Evolutionary conservation across 53 echinoderm and acorn worm species (phyloP).

Genomic region (Echinometra lucunter): DNA sequence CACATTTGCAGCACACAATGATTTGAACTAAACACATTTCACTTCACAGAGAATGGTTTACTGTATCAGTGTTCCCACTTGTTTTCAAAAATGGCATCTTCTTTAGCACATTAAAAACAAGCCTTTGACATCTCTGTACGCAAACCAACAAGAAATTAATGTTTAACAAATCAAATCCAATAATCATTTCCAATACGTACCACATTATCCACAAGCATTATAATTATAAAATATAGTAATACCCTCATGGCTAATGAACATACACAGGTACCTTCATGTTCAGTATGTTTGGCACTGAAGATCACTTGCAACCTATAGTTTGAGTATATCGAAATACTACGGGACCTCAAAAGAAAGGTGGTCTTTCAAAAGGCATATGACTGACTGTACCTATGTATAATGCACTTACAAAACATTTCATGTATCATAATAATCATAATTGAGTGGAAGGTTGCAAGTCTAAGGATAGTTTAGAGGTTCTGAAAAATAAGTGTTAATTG

Average conservation of each 20-base stretch:
- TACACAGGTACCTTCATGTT: background rate
- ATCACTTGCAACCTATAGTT: too few species aligned
- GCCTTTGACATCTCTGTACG: background rate
- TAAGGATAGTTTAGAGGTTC: background rate
- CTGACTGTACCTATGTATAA: too few species aligned
- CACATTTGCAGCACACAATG: too few species aligned
- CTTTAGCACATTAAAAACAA: too few species aligned
- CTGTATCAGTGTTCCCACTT: too few species aligned
- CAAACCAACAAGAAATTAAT: background rate
- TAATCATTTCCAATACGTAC: background rate
- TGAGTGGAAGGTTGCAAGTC: background rate
- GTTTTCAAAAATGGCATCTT: background rate
- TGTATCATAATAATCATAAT: background rate
- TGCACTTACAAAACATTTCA: too few species aligned
- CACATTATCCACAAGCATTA: background rate
- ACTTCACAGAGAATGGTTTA: too few species aligned
- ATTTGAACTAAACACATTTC: too few species aligned
- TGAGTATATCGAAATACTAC: too few species aligned
- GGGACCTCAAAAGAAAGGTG: too few species aligned
- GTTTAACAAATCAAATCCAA: background rate
- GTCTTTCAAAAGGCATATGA: too few species aligned
- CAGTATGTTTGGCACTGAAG: constrained; percentile 6
- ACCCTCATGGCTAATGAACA: constrained; percentile 10
- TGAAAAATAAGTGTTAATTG: background rate
- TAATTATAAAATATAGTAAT: constrained; percentile 6